Evolutionary conservation across 2,113 vertebrate genomes (phyloP).

Genomic region (Xenotilapia longispinis): DNA sequence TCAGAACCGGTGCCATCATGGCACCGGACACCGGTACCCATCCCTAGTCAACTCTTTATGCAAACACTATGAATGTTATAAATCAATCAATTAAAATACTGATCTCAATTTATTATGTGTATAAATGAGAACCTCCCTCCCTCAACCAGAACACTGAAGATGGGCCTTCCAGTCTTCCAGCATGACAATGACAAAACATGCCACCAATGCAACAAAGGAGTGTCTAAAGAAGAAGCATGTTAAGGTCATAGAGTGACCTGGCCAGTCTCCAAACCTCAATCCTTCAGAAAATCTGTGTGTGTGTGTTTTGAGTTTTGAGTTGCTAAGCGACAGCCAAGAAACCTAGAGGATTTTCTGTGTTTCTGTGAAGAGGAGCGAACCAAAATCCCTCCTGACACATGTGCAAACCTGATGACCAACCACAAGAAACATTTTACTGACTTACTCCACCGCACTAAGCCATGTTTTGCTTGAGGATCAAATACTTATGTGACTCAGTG

Average conservation of each 20-base stretch:
- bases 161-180: background rate
- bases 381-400: background rate
- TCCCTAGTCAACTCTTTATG: background rate
- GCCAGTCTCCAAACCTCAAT: background rate
- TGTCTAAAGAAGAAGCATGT: background rate
- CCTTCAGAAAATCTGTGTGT: background rate
- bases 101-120: background rate
- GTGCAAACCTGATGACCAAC: background rate
- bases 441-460: background rate
- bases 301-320: background rate
- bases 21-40: too few relatives aligned
- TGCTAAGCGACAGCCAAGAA: background rate
- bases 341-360: background rate
- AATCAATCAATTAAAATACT: background rate
- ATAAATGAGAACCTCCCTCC: background rate
- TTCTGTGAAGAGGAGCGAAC: background rate
- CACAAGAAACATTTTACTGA: background rate
- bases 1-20: too few relatives aligned
- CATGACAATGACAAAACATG: background rate
- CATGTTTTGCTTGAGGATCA: background rate
- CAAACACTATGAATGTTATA: background rate
- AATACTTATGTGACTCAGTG: background rate
- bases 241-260: background rate
- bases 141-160: background rate
- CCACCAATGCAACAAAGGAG: background rate